Conservation (phyloP, 2,888 invertebrate species). For the Drosophila sordidapex region DNA sequence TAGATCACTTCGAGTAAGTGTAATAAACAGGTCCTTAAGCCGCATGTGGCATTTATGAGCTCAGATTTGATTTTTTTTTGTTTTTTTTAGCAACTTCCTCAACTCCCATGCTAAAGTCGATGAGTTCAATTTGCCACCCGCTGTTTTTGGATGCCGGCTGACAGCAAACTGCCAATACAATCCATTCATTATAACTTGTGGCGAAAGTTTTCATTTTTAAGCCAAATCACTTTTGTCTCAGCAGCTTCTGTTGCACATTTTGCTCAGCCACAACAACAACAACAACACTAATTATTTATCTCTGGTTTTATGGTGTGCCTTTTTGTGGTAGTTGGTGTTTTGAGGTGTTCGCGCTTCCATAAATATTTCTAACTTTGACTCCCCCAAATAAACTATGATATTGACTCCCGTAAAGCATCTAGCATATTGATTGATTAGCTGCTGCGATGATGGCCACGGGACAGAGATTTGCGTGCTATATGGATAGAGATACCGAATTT, state of each 20-base stretch:
- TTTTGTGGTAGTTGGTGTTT: conserved; percentile 20
- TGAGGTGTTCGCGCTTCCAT: conserved; percentile 52
- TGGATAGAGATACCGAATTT: background rate
- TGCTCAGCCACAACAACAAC: conserved; percentile 27
- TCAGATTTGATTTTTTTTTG: background rate
- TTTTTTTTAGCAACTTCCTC: conserved; percentile 4
- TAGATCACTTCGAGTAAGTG: background rate
- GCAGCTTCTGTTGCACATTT: conserved; percentile 63
- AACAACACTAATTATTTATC: conserved; percentile 65
- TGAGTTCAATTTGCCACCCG: conserved; percentile 50
- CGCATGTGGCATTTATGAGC: conserved; percentile 1
- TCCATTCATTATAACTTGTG: conserved; percentile 58
- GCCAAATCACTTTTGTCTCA: conserved; percentile 44
- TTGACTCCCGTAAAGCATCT: conserved; percentile 33
- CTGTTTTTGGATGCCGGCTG: conserved; percentile 35
- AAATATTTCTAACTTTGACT: conserved; percentile 52
- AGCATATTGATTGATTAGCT: conserved; percentile 61
- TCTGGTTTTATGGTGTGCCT: conserved; percentile 11
- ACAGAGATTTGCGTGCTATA: conserved; percentile 58
- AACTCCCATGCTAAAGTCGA: conserved; percentile 2
- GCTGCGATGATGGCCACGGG: conserved; percentile 38
- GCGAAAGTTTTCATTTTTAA: conserved; percentile 68
- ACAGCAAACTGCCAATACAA: conserved; percentile 35
- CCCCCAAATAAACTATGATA: conserved; percentile 8
- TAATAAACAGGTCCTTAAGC: conserved; percentile 8